Evolutionary conservation across 2,888 invertebrate species (phyloP), one percentile per base, ranked within the genome.

Genomic region (Branchipolynoe longqiensis): DNA sequence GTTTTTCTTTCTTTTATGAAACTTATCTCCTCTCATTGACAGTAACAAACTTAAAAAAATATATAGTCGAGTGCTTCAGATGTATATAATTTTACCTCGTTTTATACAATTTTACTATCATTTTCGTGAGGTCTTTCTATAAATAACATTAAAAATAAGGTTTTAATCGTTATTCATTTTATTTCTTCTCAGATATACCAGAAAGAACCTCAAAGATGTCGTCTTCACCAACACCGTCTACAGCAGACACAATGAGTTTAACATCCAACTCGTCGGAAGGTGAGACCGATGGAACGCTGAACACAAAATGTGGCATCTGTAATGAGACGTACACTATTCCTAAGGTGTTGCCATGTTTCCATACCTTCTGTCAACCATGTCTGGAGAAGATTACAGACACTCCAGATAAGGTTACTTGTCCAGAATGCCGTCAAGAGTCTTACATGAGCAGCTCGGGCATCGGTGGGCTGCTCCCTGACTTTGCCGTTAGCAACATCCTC

Each of bases 301-400:
- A 91, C 88, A 92, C 93, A 62, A 93, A 93, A 93, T 96, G 96
- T 94, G 95, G 95, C 85, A 95, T 96, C 93, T 97, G 97, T 95
- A 95, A 96, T 94, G 97, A 97, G 93, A 95, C 96, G 82, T 96
- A 89, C 90, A 91, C 91, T 69, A 91, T 92, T 88, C 93, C 93
- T n/a, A 92, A 92, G 88, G 92, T 93, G 12, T 90, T 93, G 36
- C 90, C 90, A 86, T 93, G 93, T 89, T 92, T 93, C 93, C 97
- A 97, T 94, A 96, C 96, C 25, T 96, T 97, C 94, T 97, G 97
- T 95, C 96, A 96, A 93, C 95, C 95, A 90, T 97, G 97, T 94
- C 95, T 97, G 92, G 97, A 97, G 93, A 95, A 96, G 92, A 89
- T 89, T 54, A 91, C 91, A 86, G 91, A 90, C 78, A 95, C 95